Percentiles rank a stretch among this genome's conserved stretches.
phyloP scores from a whole-genome alignment of 35 echinoderm and acorn worm genomes.

The Anneissia japonica region DNA sequence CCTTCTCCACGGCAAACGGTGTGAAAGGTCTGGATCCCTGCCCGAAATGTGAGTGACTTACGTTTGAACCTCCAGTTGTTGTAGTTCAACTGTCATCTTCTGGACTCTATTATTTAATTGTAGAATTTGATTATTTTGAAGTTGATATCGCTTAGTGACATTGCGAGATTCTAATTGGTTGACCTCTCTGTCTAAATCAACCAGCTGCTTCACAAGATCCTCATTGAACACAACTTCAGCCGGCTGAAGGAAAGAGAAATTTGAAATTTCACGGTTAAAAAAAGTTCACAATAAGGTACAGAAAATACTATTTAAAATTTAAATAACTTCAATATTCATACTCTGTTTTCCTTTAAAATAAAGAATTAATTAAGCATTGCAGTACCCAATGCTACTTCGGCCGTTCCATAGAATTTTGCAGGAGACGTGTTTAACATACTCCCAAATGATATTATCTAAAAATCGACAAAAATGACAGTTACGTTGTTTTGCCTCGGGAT shows the following conservation, averaged over 20 bases:
- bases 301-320: background rate
- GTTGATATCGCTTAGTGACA: background rate
- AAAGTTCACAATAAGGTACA: background rate
- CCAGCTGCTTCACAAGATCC: background rate
- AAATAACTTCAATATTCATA: background rate
- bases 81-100: background rate
- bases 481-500: too few species aligned
- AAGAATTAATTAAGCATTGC: background rate
- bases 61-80: slow-evolving; percentile 7
- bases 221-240: slow-evolving; percentile 10
- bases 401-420: too few species aligned
- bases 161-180: background rate
- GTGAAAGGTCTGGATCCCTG: background rate
- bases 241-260: background rate
- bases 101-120: background rate
- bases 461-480: too few species aligned
- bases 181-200: slow-evolving; percentile 12
- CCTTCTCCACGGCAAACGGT: background rate
- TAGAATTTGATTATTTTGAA: background rate
- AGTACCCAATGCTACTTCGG: background rate
- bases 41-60: background rate
- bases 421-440: too few species aligned
- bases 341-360: background rate
- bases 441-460: too few species aligned
- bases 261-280: background rate